Base-by-base conservation (phyloP, 2,888 invertebrate species). In the Leucophenga montana region DNA sequence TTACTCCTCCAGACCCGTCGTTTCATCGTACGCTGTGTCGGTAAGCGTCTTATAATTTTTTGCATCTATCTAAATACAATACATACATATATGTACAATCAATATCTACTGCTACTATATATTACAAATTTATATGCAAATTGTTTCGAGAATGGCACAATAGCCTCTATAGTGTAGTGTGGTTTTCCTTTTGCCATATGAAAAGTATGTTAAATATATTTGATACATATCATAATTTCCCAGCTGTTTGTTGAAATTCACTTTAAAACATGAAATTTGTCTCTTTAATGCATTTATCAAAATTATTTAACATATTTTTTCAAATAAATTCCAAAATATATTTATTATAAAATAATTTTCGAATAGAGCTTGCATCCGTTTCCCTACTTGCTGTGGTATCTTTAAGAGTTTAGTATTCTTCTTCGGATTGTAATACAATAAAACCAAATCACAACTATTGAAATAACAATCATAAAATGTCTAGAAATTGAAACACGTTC, bases 1-100 rank as follows among this genome's bases (percentile, higher is more conserved):
- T 79, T 94, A 93, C 88, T 91, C 93, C 89, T 80, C 85, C 71
- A 90, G 94, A 90, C 93, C 93, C 73, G 90, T 91, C 77, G 89
- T 91, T 76, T 91, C 93, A 83, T 92, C 93, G 86, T 94, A 94
- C 91, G 93, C 92, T 89, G 92, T 94, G 89, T 94, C 95, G 94
- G 94, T 95, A 91, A 93, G 95, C 92, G 22, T 20, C 11, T 53
- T 11, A 16, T 53, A 4, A 16, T 16, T 18, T 18, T 54, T 54
- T 54, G 39, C 39, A 39, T 50, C 50, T 16, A 13, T 50, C 3
- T 50, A 50, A 11, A 3, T 50, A 50, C n/a, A 50, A n/a, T 50
- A 50, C 6, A 50, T 50, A 50, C 8, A n/a, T 50, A 50, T 13
- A 50, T 48, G n/a, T 50, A 50, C 13, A n/a, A 16, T 50, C 50